Evolutionary conservation across 1,140 invertebrate genomes (phyloP), one percentile per base, ranked within the genome.

Genomic region (Thaumatotibia leucotreta): DNA sequence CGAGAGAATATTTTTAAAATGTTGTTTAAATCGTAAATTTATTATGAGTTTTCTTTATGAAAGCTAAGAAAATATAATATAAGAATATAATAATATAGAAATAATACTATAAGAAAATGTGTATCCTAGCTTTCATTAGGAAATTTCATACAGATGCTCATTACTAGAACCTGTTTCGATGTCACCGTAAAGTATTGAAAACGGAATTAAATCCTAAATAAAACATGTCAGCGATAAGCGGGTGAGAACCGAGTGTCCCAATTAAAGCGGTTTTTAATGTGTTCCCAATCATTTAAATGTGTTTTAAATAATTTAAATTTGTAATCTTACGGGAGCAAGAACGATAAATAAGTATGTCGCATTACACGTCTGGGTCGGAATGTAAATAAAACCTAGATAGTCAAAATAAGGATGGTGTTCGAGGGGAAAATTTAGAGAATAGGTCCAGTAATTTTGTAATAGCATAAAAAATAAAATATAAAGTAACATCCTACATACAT

Each of bases 301-400:
- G 52, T 58, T 58, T 58, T n/a, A 58, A 58, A 58, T 58, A 58
- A 58, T 58, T 58, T 58, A 58, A 58, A 58, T 58, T 31, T 58
- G 52, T 58, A 58, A 58, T 58, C 52, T 23, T n/a, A 58, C 52
- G 52, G 52, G 52, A 27, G 23, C 11, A 14, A n/a, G 23, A 8
- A 20, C 17, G 39, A 45, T 45, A 45, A 45, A 20, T 17, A 45
- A 8, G 17, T 45, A 45, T 45, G 17, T 45, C 17, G 8, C 39
- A 8, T 20, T 45, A 20, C 17, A 45, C 17, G 4, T 39, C n/a
- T 11, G 39, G 39, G 39, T 17, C 20, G 39, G 39, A 20, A 45
- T 45, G 39, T 45, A 8, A 45, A 45, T 6, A 17, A n/a, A n/a
- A n/a, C n/a, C 20, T 20, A 8, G 39, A 14, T 45, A 20, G 39